Conservation (phyloP, 2,113 vertebrate genomes). For the Theropithecus gelada region DNA sequence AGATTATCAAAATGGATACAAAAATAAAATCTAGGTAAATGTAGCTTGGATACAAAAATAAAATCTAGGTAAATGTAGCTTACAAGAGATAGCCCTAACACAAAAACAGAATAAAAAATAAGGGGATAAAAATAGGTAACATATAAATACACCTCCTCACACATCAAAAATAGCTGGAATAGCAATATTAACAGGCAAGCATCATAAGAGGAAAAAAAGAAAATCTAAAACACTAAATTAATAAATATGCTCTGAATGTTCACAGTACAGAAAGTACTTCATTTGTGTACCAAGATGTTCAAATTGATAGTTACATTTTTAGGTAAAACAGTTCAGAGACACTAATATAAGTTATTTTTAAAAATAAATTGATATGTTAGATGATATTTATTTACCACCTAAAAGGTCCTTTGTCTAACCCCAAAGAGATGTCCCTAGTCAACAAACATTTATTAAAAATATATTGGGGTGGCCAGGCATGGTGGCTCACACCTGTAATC, state of each 20-base stretch:
- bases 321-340: not conserved
- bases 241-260: not conserved
- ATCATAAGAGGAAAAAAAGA: not conserved
- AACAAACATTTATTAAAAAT: slow-evolving; percentile 18
- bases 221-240: slow-evolving; percentile 12
- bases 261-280: not conserved
- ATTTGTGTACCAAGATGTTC: not conserved
- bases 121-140: not conserved
- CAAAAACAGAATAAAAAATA: slow-evolving; percentile 38
- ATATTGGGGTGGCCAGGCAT: not conserved
- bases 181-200: not conserved
- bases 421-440: not conserved
- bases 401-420: not conserved
- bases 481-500: too few relatives aligned
- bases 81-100: not conserved
- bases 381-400: not conserved
- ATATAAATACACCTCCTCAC: not conserved
- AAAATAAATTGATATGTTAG: slow-evolving; percentile 1
- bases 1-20: slow-evolving; percentile 27
- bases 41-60: slow-evolving; percentile 9
- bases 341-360: not conserved
- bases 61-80: slow-evolving; percentile 15
- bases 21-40: slow-evolving; percentile 35
- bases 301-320: not conserved
- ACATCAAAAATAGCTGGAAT: not conserved